Evolutionary conservation across 2,888 invertebrate genomes (phyloP).

Genomic region (Flexamia atlantica): DNA sequence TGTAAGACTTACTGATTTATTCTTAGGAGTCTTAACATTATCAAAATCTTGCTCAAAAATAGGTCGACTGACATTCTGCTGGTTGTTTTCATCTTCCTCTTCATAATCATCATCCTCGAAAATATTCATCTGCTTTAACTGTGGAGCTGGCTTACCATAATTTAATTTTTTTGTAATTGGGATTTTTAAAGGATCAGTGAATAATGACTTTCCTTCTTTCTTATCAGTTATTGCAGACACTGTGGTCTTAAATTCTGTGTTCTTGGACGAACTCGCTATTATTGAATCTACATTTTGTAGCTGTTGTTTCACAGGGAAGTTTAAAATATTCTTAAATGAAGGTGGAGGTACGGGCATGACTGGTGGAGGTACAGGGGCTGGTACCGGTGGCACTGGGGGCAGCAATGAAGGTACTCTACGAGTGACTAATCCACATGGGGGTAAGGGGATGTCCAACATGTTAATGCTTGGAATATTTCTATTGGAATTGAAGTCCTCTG

Average conservation of each 20-base stretch:
- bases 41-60: constrained; percentile 64
- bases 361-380: constrained; percentile 61
- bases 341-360: constrained; percentile 62
- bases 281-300: constrained; percentile 16
- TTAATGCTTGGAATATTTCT: constrained; percentile 1
- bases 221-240: constrained; percentile 15
- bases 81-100: constrained; percentile 60
- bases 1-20: background rate
- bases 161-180: constrained; percentile 59
- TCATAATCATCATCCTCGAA: constrained; percentile 67
- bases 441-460: constrained; percentile 67
- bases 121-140: constrained; percentile 67
- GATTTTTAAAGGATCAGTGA: constrained; percentile 42
- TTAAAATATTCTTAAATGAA: constrained; percentile 67
- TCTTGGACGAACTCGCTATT: constrained; percentile 8
- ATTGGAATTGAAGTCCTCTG: constrained; percentile 35
- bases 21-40: constrained; percentile 35
- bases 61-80: constrained; percentile 6
- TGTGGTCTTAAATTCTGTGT: constrained; percentile 40
- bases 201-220: constrained; percentile 12
- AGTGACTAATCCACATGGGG: constrained; percentile 60
- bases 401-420: constrained; percentile 52
- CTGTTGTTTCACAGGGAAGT: constrained; percentile 63
- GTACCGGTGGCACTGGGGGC: constrained; percentile 10
- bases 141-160: constrained; percentile 66